Percentiles rank a stretch among this genome's conserved stretches.
phyloP scores from a whole-genome alignment of 2,797 vertebrate species.

The Spheniscus humboldti region DNA sequence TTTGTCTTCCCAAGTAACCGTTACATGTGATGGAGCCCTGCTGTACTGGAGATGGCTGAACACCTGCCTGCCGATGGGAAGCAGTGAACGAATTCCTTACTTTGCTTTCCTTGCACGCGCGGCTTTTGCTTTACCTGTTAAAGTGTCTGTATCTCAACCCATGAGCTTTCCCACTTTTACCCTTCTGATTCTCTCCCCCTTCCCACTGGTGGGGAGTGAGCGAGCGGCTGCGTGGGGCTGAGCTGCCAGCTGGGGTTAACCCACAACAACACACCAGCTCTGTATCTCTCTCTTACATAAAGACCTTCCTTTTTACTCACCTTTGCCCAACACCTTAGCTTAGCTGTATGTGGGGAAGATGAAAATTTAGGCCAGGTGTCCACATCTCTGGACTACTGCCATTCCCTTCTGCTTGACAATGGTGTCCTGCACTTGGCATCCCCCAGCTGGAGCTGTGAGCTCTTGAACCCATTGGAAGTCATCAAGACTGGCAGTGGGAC shows the following conservation, averaged over 20 bases:
- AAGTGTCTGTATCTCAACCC: neutral
- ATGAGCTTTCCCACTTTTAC: neutral
- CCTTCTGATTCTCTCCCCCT: neutral
- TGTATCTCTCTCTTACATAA: neutral
- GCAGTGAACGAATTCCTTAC: neutral
- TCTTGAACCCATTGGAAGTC: neutral
- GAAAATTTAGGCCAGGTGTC: neutral
- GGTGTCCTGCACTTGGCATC: neutral
- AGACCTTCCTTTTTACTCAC: neutral
- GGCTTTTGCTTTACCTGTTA: neutral
- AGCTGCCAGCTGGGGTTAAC: neutral
- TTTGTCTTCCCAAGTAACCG: neutral
- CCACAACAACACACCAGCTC: neutral
- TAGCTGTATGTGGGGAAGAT: neutral
- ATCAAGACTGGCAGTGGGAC: neutral
- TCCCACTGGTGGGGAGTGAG: neutral
- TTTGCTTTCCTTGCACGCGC: neutral
- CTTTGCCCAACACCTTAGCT: neutral
- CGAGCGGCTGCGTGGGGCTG: fast-evolving
- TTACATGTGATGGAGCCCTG: fast-evolving
- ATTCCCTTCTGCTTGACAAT: neutral
- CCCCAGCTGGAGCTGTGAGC: neutral
- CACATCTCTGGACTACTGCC: too few relatives aligned
- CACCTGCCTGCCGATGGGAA: neutral
- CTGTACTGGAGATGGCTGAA: neutral